A percentile compares a stretch with the other conserved stretches of the same genome.
phyloP scores from a whole-genome alignment of 2,113 vertebrate species.

The Phrynocephalus versicolor region DNA sequence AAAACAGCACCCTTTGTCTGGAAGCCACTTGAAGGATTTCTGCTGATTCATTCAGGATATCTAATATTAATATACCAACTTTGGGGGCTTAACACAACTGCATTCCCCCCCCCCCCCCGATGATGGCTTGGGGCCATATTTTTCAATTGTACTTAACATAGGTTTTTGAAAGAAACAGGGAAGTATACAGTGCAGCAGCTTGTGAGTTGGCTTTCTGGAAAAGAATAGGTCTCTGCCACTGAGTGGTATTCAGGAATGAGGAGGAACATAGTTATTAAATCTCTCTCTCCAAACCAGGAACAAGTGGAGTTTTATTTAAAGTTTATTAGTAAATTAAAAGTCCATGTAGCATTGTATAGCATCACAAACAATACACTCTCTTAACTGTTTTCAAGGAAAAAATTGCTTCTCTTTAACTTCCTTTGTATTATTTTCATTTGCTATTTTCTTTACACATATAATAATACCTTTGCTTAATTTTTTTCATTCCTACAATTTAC shows the following conservation, averaged over 20 bases:
- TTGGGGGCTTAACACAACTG: accelerated
- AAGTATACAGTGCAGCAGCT: background rate
- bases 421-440: too few species aligned
- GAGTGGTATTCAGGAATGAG: background rate
- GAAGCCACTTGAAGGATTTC: accelerated
- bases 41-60: accelerated
- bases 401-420: too few species aligned
- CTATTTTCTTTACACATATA: too few species aligned
- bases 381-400: too few species aligned
- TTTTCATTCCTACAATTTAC: too few species aligned
- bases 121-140: background rate
- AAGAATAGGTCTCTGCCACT: background rate
- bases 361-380: too few species aligned
- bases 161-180: background rate
- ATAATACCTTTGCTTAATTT: too few species aligned
- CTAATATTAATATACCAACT: accelerated
- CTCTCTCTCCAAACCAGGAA: too few species aligned
- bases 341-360: too few species aligned
- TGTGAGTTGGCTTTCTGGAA: background rate
- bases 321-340: too few species aligned
- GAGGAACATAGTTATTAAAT: too few species aligned
- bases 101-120: background rate
- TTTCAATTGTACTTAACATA: background rate
- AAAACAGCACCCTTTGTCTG: accelerated
- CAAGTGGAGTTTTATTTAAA: too few species aligned